A percentile compares a stretch with the other conserved stretches of the same genome.
These are phyloP conservation scores for Allochrocebus solatus DNA, from an alignment of 2,797 vertebrate species.

Conservation along the genomic window DNA sequence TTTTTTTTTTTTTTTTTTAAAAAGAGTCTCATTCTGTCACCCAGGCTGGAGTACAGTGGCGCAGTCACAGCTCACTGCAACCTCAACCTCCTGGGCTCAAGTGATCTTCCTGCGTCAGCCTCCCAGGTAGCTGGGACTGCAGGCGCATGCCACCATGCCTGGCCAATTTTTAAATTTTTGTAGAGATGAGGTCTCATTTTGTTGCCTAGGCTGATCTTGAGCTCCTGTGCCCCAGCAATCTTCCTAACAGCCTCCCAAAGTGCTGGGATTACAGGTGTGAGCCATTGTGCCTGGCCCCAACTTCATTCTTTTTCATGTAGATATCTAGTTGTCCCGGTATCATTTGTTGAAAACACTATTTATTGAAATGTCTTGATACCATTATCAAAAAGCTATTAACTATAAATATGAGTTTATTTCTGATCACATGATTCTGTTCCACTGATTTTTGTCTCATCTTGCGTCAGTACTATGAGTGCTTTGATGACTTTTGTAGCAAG, in stretches of 20 bases:
- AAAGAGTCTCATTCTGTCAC: background rate
- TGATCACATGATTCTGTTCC: background rate
- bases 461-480: background rate
- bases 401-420: background rate
- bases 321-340: background rate
- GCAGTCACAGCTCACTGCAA: background rate
- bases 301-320: background rate
- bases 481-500: background rate
- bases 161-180: background rate
- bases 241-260: background rate
- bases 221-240: background rate
- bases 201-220: background rate
- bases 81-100: background rate
- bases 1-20: background rate
- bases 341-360: background rate
- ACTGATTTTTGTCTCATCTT: background rate
- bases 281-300: background rate
- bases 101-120: background rate
- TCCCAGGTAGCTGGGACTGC: background rate
- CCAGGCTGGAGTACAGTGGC: background rate
- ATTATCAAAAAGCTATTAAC: constrained; percentile 16
- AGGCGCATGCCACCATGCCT: background rate
- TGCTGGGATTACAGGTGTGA: background rate
- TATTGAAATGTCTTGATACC: background rate
- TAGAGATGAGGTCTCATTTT: background rate